These are phyloP conservation scores for Carassius auratus DNA, from an alignment of 2,113 vertebrate genomes.

Conservation along the genomic window DNA sequence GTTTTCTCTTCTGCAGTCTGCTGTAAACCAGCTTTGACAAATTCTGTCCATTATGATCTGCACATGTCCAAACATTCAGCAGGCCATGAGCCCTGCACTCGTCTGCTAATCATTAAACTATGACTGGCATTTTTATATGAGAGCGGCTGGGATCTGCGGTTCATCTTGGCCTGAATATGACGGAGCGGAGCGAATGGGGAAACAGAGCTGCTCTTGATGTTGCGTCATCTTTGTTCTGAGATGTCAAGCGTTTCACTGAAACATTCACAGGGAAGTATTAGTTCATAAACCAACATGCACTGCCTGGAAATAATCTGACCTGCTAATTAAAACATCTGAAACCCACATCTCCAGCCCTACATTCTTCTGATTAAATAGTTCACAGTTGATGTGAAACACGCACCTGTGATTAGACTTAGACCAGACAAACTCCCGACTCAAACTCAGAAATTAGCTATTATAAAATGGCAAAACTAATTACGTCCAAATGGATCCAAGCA, in stretches of 20 bases:
- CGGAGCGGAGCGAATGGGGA: neutral
- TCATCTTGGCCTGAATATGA: neutral
- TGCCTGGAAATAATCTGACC: neutral
- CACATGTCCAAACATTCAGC: slow-evolving; percentile 38
- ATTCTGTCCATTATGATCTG: slow-evolving; percentile 30
- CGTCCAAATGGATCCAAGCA: neutral
- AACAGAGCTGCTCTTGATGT: neutral
- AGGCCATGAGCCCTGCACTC: slow-evolving; percentile 24
- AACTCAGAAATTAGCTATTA: neutral
- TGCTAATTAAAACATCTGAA: slow-evolving; percentile 10
- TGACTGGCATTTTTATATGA: slow-evolving; percentile 37
- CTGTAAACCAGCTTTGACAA: neutral
- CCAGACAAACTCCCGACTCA: neutral
- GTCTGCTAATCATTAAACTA: slow-evolving; percentile 48
- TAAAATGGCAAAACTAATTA: neutral
- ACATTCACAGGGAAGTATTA: neutral
- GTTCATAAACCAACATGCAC: neutral
- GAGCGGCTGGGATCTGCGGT: neutral
- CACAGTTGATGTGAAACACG: neutral
- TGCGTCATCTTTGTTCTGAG: neutral
- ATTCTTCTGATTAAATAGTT: neutral
- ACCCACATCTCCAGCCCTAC: neutral
- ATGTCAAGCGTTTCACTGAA: neutral
- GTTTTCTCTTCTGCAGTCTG: slow-evolving; percentile 12
- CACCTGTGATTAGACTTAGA: neutral